A percentile compares a stretch with the other conserved stretches of the same genome.
Conservation (phyloP, 2,888 invertebrate species). For the Proisotoma minuta region DNA sequence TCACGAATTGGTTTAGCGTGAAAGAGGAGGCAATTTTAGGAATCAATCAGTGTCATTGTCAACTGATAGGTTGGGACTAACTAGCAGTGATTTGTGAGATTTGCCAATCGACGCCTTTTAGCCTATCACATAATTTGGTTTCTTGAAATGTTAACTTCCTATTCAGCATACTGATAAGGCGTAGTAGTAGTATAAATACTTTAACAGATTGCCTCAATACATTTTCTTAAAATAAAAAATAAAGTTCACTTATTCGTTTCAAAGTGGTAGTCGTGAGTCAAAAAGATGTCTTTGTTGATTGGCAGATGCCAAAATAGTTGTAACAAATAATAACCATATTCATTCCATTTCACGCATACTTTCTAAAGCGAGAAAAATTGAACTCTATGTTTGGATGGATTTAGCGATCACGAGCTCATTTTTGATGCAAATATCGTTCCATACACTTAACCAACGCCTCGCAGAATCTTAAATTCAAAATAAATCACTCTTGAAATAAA, state of each 20-base stretch:
- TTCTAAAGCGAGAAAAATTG: background rate
- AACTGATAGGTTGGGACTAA: conserved; percentile 28
- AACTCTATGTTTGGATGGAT: conserved; percentile 6
- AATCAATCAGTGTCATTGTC: conserved; percentile 45
- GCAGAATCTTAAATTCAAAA: conserved; percentile 5
- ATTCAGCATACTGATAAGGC: conserved; percentile 1
- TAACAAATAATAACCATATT: background rate
- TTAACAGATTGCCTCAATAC: no score
- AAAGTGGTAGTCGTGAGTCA: conserved; percentile 3
- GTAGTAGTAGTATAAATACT: no score
- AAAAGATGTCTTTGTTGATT: background rate
- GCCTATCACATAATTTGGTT: conserved; percentile 10
- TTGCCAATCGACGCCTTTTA: conserved; percentile 37
- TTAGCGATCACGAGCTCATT: background rate
- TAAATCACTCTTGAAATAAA: background rate
- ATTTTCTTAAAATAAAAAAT: no score
- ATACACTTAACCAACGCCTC: background rate
- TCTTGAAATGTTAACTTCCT: conserved; percentile 5
- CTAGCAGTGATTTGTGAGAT: conserved; percentile 31
- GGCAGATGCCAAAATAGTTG: background rate
- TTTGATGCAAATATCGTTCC: background rate
- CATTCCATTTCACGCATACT: background rate
- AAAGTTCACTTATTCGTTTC: no score
- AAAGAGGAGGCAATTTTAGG: conserved; percentile 37
- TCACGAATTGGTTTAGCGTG: conserved; percentile 22